Percentiles rank a stretch among this genome's conserved stretches.
These are phyloP conservation scores for Lycodopsis pacificus DNA, from an alignment of 2,797 vertebrate species.

Conservation along the genomic window DNA sequence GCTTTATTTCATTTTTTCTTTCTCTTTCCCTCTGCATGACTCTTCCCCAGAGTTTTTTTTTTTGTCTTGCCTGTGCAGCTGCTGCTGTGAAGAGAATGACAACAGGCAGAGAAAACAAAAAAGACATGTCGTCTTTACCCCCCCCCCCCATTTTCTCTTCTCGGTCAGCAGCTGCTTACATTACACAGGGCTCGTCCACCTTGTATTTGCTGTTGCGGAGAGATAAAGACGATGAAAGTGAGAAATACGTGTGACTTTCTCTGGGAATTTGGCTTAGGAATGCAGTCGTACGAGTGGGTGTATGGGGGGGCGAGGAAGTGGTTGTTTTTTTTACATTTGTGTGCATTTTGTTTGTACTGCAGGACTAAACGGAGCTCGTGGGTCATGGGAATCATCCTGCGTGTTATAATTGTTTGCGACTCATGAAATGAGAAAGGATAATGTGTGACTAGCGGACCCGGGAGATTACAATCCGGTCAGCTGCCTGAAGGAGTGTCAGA, in stretches of 20 bases:
- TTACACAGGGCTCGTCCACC: slow-evolving; percentile 73
- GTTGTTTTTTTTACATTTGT: background rate
- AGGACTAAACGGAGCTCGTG: slow-evolving; percentile 16
- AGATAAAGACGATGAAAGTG: slow-evolving; percentile 80
- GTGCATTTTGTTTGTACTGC: slow-evolving; percentile 23
- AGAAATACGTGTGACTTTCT: slow-evolving; percentile 72
- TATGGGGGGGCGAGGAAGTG: background rate
- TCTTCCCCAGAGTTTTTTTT: slow-evolving; percentile 70
- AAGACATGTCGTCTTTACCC: slow-evolving; percentile 63
- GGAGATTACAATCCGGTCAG: slow-evolving; percentile 74
- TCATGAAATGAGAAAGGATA: slow-evolving; percentile 80
- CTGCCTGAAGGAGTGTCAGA: slow-evolving; percentile 65
- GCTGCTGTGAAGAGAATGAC: slow-evolving; percentile 65
- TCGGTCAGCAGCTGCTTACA: slow-evolving; percentile 60
- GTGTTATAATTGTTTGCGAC: slow-evolving; percentile 72
- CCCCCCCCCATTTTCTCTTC: slow-evolving; percentile 30
- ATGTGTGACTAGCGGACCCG: slow-evolving; percentile 82
- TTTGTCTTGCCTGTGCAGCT: slow-evolving; percentile 76
- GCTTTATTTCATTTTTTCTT: slow-evolving; percentile 50
- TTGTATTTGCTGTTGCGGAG: slow-evolving; percentile 71
- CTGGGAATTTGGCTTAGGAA: slow-evolving; percentile 57
- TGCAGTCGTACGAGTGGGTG: slow-evolving; percentile 17
- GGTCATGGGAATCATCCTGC: slow-evolving; percentile 53
- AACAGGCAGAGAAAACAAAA: slow-evolving; percentile 69
- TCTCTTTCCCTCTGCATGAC: slow-evolving; percentile 47